Base-by-base conservation (phyloP, 2,113 vertebrate genomes). In the Mystacornis crossleyi region DNA sequence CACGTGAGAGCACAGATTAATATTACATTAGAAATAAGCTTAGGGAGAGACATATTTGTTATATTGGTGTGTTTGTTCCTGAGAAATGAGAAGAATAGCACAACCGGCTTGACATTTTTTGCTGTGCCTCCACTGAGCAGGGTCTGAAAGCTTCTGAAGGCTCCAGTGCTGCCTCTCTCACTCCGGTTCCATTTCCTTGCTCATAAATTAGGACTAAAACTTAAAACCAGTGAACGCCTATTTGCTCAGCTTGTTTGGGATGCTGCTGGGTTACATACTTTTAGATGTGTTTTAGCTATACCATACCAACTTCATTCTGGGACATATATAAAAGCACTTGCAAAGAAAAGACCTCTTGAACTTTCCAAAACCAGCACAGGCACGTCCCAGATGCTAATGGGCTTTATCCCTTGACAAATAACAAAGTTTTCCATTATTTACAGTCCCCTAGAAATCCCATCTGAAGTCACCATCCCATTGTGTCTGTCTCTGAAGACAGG, bases 271-370 rank as follows among this genome's bases (percentile, higher is more conserved):
- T 53, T 66, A 58, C 54, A 47, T 31, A 24, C 18, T 66, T 65
- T 18, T 17, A 70, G 45, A 66, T 50, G 53, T 45, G 69, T 83
- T 93, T 86, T 53, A 91, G 69, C 47, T 66, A 6, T 42, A 29
- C 16, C 2, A 31, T 47, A 65, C 58, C 66, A 73, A 77, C 88
- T 74, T 72, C 13, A 42, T 40, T 28, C 79, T 28, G 90, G 54
- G 72, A 62, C 43, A 10, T 31, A 24, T 31, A 54, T 10, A 45
- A 77, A 65, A 93, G 58, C 42, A 65, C 18, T 91, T 77, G 51
- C 31, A 81, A 67, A 74, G 72, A n/a, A 72, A 78, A 74, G 89
- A 89, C 81, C 81, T 97, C 48, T 55, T 81, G 83, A 92, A 95
- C 91, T 81, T 79, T 87, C 21, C 5, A 53, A 79, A 79, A 61